Conservation (phyloP, 2,888 invertebrate species). For the Bombylius discolor region DNA sequence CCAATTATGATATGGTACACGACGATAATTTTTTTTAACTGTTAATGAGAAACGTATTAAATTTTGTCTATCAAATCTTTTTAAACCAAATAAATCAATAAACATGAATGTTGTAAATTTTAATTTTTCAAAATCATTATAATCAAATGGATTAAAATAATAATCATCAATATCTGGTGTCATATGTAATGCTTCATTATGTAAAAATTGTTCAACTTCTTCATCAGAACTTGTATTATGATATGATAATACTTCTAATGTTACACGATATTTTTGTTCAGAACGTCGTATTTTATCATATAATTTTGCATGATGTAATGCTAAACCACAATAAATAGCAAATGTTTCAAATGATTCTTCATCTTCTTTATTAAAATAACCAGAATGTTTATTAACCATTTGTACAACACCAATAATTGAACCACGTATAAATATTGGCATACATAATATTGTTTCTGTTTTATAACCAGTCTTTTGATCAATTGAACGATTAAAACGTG, state of each 20-base stretch:
- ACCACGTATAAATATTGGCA: slow-evolving; percentile 73
- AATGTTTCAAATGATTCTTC: slow-evolving; percentile 73
- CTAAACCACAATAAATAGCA: slow-evolving; percentile 73
- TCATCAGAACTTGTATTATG: slow-evolving; percentile 67
- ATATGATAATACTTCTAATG: slow-evolving; percentile 70
- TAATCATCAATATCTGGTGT: slow-evolving; percentile 41
- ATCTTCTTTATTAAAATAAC: slow-evolving; percentile 50
- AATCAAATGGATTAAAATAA: slow-evolving; percentile 58
- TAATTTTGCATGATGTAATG: slow-evolving; percentile 71
- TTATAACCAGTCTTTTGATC: slow-evolving; percentile 55
- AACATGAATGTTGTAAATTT: slow-evolving; percentile 64
- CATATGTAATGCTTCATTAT: slow-evolving; percentile 22
- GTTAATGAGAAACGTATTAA: slow-evolving; percentile 63
- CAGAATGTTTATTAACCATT: slow-evolving; percentile 63
- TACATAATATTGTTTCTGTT: slow-evolving; percentile 66
- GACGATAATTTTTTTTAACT: slow-evolving; percentile 70
- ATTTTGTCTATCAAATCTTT: slow-evolving; percentile 52
- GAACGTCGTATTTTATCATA: slow-evolving; percentile 71
- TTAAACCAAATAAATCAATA: slow-evolving; percentile 52
- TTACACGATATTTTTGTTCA: slow-evolving; percentile 70
- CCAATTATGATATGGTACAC: slow-evolving; percentile 80
- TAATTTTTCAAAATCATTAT: slow-evolving; percentile 59
- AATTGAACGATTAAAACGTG: slow-evolving; percentile 58
- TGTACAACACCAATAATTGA: slow-evolving; percentile 74
- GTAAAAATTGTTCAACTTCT: slow-evolving; percentile 41